Percentiles rank a stretch among this genome's conserved stretches.
These are phyloP conservation scores for Drosophila nigromelanica DNA, from an alignment of 1,140 invertebrate genomes.

Conservation along the genomic window DNA sequence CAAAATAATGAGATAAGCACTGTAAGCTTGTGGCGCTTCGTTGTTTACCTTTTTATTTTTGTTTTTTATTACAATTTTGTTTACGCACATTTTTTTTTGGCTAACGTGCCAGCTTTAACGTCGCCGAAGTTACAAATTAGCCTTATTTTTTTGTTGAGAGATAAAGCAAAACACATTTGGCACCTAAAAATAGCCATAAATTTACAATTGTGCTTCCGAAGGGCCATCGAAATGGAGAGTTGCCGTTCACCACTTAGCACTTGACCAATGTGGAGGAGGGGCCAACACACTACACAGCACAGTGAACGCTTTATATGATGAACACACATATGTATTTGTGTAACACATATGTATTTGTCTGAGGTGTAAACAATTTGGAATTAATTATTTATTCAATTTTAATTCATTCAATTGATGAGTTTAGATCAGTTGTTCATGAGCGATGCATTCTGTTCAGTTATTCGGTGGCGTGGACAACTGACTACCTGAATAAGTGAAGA, in stretches of 20 bases:
- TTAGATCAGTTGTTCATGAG: no score
- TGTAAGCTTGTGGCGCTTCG: slow-evolving; percentile 28
- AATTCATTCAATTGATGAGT: no score
- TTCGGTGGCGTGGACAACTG: no score
- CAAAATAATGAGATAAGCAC: slow-evolving; percentile 52
- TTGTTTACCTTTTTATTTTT: slow-evolving; percentile 46
- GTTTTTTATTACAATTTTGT: slow-evolving; percentile 62
- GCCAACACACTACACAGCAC: neutral
- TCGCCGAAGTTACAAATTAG: slow-evolving; percentile 50
- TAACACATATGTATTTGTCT: neutral
- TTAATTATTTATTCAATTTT: no score
- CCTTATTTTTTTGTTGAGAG: slow-evolving; percentile 51
- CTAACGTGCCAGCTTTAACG: slow-evolving; percentile 67
- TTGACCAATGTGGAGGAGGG: slow-evolving; percentile 23
- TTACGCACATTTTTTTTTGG: slow-evolving; percentile 58
- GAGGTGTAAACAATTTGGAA: no score
- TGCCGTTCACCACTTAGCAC: slow-evolving; percentile 59
- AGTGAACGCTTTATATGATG: slow-evolving; percentile 9
- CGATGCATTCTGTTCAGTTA: no score
- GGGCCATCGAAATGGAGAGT: slow-evolving; percentile 40
- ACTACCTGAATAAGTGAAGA: no score
- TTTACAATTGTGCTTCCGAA: slow-evolving; percentile 37
- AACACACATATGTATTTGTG: neutral
- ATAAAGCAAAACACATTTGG: slow-evolving; percentile 55
- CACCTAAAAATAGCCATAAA: slow-evolving; percentile 62